Evolutionary conservation across 2,797 vertebrate genomes (phyloP), one percentile per base, ranked within the genome.

Genomic region (Xerus rutilus): DNA sequence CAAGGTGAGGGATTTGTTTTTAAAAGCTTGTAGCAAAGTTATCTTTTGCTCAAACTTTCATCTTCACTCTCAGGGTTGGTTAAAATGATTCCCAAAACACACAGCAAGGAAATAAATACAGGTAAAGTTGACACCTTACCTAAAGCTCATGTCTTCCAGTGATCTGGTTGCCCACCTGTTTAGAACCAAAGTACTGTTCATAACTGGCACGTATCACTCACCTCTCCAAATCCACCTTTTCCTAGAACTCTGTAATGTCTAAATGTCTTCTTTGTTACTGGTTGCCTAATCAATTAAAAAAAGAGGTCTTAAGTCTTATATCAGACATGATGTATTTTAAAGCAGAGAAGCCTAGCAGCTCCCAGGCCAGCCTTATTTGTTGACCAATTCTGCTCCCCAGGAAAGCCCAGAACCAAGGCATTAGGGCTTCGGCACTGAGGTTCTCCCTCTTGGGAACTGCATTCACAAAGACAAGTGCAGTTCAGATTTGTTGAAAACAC

Each of bases 141-240:
- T 67, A 65, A 5, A 43, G 25, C n/a, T 5, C 7, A 4, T 0
- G 8, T 17, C 57, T 85, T 18, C 17, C 28, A 0, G 5, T 28
- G 1, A 30, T 67, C 47, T 25, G 21, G 72, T 10, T 54, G 1
- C 9, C 15, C 25, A 25, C 20, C 89, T 90, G 14, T 65, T 82
- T 35, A 35, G 76, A 90, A 76, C 28, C 54, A 35, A 85, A 82
- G 28, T 1, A 39, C 18, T 3, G 13, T 39, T 69, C 3, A 2
- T 3, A 39, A 21, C 2, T 1, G 8, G 52, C 43, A 43, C 17
- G 25, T 25, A 35, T 13, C 97, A 99, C 99, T 99, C 96, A 99
- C 99, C 99, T 99, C 99, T 97, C 99, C 99, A 99, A 99, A 99
- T 98, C 99, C 99, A 97, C 99, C 99, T 99, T 99, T 99, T 98